phyloP scores from a whole-genome alignment of 2,797 vertebrate genomes.

The Anisognathus igniventris region DNA sequence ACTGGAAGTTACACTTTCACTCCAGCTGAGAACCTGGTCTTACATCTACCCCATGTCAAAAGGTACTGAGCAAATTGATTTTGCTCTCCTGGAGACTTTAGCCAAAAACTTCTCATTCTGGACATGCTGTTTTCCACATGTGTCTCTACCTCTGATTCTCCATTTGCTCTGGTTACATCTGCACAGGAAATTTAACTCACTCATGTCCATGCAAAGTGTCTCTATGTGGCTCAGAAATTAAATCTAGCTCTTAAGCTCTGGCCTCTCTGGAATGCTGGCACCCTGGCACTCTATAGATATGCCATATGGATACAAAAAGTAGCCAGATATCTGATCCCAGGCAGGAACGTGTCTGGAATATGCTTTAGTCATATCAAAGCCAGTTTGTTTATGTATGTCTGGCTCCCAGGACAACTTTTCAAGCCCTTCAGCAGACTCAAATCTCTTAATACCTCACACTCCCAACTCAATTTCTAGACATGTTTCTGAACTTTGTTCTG shows the following conservation, averaged over 20 bases:
- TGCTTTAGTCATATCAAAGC: conserved; percentile 2
- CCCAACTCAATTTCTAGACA: background rate
- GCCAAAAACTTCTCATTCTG: background rate
- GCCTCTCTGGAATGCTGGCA: conserved; percentile 29
- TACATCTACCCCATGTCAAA: background rate
- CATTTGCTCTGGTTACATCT: background rate
- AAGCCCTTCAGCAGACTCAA: background rate
- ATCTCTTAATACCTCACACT: background rate
- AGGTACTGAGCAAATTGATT: background rate
- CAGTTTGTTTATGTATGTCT: conserved; percentile 28
- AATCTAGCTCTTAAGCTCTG: conserved; percentile 4
- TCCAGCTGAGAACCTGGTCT: background rate
- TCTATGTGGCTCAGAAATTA: background rate
- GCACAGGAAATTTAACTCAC: conserved; percentile 1
- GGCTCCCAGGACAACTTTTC: conserved; percentile 2
- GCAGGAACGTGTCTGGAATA: conserved; percentile 16
- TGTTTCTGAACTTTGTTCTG: background rate
- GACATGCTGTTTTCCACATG: background rate
- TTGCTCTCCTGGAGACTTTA: background rate
- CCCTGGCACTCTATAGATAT: conserved; percentile 19
- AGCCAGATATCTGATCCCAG: conserved; percentile 42
- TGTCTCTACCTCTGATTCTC: background rate
- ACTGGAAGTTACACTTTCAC: background rate
- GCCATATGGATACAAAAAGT: conserved; percentile 47
- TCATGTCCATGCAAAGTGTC: background rate